Percentiles rank a stretch among this genome's conserved stretches.
Conservation (phyloP, 37 sponge, comb jelly and placozoan species). For the Dysidea cf. avara region DNA sequence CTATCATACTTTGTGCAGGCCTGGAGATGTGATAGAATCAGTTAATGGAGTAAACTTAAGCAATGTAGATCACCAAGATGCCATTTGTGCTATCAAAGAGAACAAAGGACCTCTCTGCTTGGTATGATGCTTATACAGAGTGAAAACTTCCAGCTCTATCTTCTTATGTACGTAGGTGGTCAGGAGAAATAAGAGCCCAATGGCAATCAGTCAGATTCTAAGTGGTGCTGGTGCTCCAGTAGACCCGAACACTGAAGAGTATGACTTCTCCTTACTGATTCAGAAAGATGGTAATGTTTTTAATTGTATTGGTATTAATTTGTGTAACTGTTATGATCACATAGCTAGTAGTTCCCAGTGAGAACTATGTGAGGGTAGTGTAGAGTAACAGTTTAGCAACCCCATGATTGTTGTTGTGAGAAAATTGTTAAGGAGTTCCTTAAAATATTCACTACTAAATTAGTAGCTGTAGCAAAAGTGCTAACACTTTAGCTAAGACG, state of each 20-base stretch:
- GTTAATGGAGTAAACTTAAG: constrained; percentile 57
- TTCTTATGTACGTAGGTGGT: constrained; percentile 2
- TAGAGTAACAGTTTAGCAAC: no score
- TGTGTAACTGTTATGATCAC: not conserved
- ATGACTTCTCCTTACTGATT: constrained; percentile 64
- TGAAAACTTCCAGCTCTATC: not conserved
- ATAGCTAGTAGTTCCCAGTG: not conserved
- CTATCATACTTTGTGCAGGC: constrained; percentile 24
- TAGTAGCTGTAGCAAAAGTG: no score
- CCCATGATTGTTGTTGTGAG: no score
- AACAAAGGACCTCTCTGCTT: constrained; percentile 34
- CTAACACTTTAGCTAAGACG: no score
- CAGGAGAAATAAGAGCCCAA: constrained; percentile 23
- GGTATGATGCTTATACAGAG: constrained; percentile 8
- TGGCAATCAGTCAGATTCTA: constrained; percentile 36
- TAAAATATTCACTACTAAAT: no score
- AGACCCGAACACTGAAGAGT: constrained; percentile 7
- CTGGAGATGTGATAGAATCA: constrained; percentile 68
- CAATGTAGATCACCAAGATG: constrained; percentile 64
- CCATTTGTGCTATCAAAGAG: constrained; percentile 71
- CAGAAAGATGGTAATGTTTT: constrained; percentile 41
- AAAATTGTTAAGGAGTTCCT: no score
- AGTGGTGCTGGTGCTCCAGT: constrained; percentile 19
- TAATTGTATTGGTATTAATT: not conserved
- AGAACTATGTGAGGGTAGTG: not conserved